Conservation (phyloP, 2,888 invertebrate species). For the Polylopha cassiicola region DNA sequence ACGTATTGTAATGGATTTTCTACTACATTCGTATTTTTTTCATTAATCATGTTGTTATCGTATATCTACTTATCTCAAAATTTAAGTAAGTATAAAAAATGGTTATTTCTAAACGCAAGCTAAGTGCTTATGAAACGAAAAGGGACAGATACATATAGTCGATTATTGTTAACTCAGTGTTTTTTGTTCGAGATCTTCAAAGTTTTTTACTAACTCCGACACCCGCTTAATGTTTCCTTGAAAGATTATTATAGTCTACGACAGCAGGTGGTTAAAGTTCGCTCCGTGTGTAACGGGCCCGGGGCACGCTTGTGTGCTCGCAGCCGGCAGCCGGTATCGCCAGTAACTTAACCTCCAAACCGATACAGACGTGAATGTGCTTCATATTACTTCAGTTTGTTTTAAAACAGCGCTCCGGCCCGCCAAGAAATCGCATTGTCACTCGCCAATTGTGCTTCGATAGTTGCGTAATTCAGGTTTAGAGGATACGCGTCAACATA, state of each 20-base stretch:
- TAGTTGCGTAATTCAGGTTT: conserved; percentile 6
- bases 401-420: conserved; percentile 36
- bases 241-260: not conserved
- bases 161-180: too few relatives aligned
- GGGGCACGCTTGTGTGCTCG: conserved; percentile 56
- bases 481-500: too few relatives aligned
- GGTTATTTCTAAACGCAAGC: too few relatives aligned
- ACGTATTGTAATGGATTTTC: too few relatives aligned
- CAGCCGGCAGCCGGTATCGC: conserved; percentile 66
- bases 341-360: conserved; percentile 75
- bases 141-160: too few relatives aligned
- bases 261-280: conserved; percentile 27
- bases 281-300: conserved; percentile 49
- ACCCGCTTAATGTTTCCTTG: not conserved
- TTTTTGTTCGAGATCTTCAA: too few relatives aligned
- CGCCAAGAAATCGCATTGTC: conserved; percentile 10
- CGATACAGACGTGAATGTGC: conserved; percentile 72
- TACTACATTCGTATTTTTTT: too few relatives aligned
- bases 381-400: conserved; percentile 61
- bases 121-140: too few relatives aligned
- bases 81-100: too few relatives aligned
- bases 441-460: conserved; percentile 6
- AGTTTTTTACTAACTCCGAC: too few relatives aligned
- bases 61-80: too few relatives aligned
- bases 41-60: too few relatives aligned